Base-by-base conservation (phyloP, 2,888 invertebrate species). In the Melanophora roralis region DNA sequence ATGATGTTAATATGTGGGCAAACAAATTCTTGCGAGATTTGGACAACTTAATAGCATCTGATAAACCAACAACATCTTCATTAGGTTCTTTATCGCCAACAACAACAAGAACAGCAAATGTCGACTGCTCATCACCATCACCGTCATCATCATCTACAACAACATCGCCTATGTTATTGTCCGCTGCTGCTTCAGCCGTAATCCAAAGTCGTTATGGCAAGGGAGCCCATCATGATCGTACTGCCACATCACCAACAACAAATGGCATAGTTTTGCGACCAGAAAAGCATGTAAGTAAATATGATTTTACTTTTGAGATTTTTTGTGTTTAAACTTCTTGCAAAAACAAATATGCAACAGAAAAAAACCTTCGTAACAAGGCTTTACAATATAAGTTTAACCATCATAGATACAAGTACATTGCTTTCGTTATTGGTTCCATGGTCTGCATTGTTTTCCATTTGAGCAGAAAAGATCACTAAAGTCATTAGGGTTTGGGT, bases 1-100 rank as follows among this genome's bases (percentile, higher is more conserved):
- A 88, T 82, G 89, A 89, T 85, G 88, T 89, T 64, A 89, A 89
- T 85, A 85, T 89, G 85, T 89, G 89, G 89, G 89, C 89, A 84
- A 88, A 88, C 85, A 89, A 88, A 87, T 89, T 89, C 85, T 85
- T 89, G 82, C 89, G 86, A 83, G 89, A 89, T 85, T 86, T 89
- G 85, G 89, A 89, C 85, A 89, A 87, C 85, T 87, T 89, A 87
- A 89, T 89, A 88, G 86, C 86, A 84, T 84, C 86, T 82, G 88
- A 88, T 86, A 88, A 89, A 83, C 82, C 83, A 64, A 64, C 81
- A 62, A 76, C 76, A 71, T 77, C 76, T 77, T 77, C 76, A 77
- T 77, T 69, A 71, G 69, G 55, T 57, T 49, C 83, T 68, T 75
- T 85, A 81, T 86, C 87, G 68, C 84, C 87, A 74, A 86, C 86